Base-by-base conservation (phyloP, 2,113 vertebrate species). In the Platysternon megacephalum region DNA sequence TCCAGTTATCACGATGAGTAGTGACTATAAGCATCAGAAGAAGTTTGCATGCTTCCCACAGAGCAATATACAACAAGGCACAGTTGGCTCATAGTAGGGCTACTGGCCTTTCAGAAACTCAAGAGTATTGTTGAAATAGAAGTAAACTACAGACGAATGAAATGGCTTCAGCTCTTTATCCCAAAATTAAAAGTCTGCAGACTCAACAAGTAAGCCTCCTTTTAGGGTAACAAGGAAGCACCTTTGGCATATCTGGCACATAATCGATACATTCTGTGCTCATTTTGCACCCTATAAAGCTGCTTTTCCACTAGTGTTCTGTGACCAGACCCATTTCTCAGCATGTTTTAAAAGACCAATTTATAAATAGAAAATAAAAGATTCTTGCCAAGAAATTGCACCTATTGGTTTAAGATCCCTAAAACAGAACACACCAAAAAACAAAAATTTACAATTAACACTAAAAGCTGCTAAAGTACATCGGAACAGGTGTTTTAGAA, bases 311-410 rank as follows among this genome's bases (percentile, higher is more conserved):
- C 85, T 79, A 86, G 72, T 52, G 68, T 44, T 79, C 46, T 86
- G 32, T 91, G 83, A 95, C 21, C 81, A 74, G 87, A 49, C 4
- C 52, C 8, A 8, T 52, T 88, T 76, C 89, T 92, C 48, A 85
- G 58, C 48, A 85, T 82, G 91, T 76, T 93, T 93, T 93, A 89
- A 95, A 90, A 94, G 39, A 49, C 42, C 53, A 81, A 65, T 89
- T 95, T 93, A 87, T 82, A 94, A 94, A 94, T 1, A 89, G 86
- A 84, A 39, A 96, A 86, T 44, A 91, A 58, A 79, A 89, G 80
- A 94, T 44, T 90, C 61, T 81, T 74, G 91, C 11, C 4, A 95
- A 84, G 52, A 96, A 94, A 93, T 5, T 24, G 24, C 51, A 68
- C 81, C 39, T 92, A 58, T 11, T 56, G 56, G 44, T 87, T 83